Percentiles rank a stretch among this genome's conserved stretches.
phyloP scores from a whole-genome alignment of 2,797 vertebrate genomes.

The Denticeps clupeoides region DNA sequence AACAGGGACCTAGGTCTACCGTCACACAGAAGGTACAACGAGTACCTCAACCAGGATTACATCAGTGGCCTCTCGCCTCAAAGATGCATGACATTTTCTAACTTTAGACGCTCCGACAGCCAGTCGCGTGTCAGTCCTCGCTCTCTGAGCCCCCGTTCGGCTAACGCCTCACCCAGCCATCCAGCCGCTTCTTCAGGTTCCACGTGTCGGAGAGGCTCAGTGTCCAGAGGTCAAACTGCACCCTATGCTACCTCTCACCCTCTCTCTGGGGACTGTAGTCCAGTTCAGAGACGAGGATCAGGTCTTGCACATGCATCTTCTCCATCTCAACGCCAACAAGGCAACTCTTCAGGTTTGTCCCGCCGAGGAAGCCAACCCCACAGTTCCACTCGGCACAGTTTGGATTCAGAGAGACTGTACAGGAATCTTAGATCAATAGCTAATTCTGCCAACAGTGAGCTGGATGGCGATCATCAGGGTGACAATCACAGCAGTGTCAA shows the following conservation, averaged over 20 bases:
- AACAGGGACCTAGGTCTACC: constrained; percentile 60
- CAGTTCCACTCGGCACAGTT: constrained; percentile 51
- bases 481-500: not conserved
- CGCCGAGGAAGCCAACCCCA: constrained; percentile 44
- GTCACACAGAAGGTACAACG: constrained; percentile 52
- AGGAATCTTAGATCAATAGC: constrained; percentile 60
- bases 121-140: constrained; percentile 33
- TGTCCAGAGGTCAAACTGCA: constrained; percentile 34
- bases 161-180: constrained; percentile 51
- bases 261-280: constrained; percentile 54
- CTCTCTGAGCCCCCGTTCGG: constrained; percentile 53
- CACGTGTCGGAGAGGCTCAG: constrained; percentile 37
- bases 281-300: constrained; percentile 42
- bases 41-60: constrained; percentile 40
- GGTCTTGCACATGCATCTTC: constrained; percentile 31
- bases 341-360: constrained; percentile 26
- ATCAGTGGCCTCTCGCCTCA: constrained; percentile 65
- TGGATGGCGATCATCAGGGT: constrained; percentile 5
- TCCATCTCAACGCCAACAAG: constrained; percentile 29
- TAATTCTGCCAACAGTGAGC: constrained; percentile 27
- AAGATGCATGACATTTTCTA: constrained; percentile 60
- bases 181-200: constrained; percentile 25
- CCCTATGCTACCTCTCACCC: constrained; percentile 41
- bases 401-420: constrained; percentile 63
- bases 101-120: constrained; percentile 55